Evolutionary conservation across 2,888 invertebrate species (phyloP).

Genomic region (Idaea dimidiata): DNA sequence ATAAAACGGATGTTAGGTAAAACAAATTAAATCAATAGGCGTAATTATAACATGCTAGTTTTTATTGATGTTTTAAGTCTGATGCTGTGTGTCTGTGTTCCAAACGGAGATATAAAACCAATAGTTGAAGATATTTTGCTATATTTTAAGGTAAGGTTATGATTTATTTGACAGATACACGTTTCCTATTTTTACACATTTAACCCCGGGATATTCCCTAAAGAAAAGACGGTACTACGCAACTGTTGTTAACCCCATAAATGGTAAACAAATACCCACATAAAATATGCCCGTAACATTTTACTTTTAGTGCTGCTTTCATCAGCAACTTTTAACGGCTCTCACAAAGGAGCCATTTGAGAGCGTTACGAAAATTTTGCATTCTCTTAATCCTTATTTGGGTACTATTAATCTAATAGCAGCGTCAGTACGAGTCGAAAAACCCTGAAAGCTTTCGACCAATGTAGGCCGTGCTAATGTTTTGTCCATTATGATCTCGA

Average conservation of each 20-base stretch:
- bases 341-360: conserved; percentile 6
- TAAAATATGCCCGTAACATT: conserved; percentile 1
- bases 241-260: conserved; percentile 1
- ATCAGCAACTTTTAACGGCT: conserved; percentile 9
- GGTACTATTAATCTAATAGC: conserved; percentile 36
- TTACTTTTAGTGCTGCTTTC: conserved; percentile 2
- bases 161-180: not conserved
- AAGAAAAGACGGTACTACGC: not conserved
- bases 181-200: not conserved
- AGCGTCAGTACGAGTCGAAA: conserved; percentile 60
- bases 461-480: conserved; percentile 72
- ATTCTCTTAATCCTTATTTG: conserved; percentile 30
- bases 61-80: not conserved
- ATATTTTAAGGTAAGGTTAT: not conserved
- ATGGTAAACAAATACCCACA: conserved; percentile 1
- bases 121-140: not conserved
- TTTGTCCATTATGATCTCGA: conserved; percentile 69
- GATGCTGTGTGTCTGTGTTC: not conserved
- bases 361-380: conserved; percentile 26
- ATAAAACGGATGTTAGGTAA: not conserved
- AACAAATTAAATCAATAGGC: not conserved
- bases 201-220: not conserved
- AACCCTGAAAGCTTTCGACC: conserved; percentile 67
- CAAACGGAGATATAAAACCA: not conserved
- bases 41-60: not conserved